Conservation (phyloP, 1,140 invertebrate species). For the Drosophila cardini region DNA sequence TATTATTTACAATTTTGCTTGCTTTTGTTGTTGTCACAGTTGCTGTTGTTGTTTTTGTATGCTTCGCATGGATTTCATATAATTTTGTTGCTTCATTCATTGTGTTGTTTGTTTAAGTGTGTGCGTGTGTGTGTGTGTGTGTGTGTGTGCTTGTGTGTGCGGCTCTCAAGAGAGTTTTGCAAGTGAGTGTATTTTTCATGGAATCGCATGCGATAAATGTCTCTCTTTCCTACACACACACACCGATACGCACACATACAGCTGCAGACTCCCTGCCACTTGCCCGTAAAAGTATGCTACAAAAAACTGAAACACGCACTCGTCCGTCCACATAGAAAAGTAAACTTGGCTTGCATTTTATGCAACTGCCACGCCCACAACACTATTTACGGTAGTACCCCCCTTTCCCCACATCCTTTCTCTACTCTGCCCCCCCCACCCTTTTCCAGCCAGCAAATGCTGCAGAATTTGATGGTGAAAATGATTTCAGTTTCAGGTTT, state of each 20-base stretch:
- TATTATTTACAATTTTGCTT: conserved; percentile 1
- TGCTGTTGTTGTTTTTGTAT: conserved; percentile 24
- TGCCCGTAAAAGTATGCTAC: conserved; percentile 79
- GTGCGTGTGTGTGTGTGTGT: too few species aligned
- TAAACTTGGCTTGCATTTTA: conserved; percentile 54
- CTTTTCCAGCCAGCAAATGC: conserved; percentile 26
- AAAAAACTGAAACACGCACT: conserved; percentile 52
- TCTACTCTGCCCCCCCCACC: background rate
- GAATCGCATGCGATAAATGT: conserved; percentile 36
- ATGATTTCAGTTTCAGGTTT: conserved; percentile 73
- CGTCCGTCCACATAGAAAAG: conserved; percentile 40
- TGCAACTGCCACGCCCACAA: conserved; percentile 52
- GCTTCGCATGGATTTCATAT: conserved; percentile 63
- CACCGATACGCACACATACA: background rate
- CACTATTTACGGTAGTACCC: conserved; percentile 34
- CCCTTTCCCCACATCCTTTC: background rate
- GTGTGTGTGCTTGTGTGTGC: conserved; percentile 61
- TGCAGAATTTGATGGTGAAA: conserved; percentile 65
- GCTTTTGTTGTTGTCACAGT: conserved; percentile 31
- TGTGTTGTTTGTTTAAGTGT: conserved; percentile 44
- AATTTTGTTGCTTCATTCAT: conserved; percentile 79
- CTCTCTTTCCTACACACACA: conserved; percentile 2
- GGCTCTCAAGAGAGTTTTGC: conserved; percentile 28
- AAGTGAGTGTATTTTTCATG: conserved; percentile 22
- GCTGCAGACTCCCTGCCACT: background rate